phyloP scores from a whole-genome alignment of 2,113 vertebrate species.

The Crocuta crocuta region DNA sequence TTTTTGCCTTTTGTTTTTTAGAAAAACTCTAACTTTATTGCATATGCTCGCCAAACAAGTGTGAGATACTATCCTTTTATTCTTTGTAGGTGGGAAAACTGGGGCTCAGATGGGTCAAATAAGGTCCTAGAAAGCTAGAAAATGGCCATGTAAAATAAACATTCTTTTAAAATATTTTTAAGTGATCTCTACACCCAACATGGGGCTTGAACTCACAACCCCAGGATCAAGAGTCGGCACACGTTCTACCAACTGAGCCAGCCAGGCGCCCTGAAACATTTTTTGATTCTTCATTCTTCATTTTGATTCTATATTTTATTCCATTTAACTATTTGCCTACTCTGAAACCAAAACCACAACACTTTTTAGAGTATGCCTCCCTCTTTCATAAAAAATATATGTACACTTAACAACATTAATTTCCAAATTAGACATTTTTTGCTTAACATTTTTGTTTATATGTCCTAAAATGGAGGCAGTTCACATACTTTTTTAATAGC shows the following conservation, averaged over 20 bases:
- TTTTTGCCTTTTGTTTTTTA: not conserved
- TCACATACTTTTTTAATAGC: constrained; percentile 11
- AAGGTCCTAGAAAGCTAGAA: not conserved
- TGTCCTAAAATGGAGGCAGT: not conserved
- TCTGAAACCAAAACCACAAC: not conserved
- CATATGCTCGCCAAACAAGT: not conserved
- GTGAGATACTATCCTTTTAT: not conserved
- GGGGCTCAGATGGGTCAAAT: not conserved
- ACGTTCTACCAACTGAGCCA: not conserved
- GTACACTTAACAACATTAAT: not conserved
- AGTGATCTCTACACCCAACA: not conserved
- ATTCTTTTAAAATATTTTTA: not conserved
- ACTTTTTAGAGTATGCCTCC: not conserved
- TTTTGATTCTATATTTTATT: not conserved
- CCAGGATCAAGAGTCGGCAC: not conserved
- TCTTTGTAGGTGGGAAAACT: not conserved
- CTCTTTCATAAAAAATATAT: not conserved
- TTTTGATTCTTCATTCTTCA: not conserved
- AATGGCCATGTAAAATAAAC: not conserved
- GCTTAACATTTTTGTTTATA: not conserved
- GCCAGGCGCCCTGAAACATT: not conserved
- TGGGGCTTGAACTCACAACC: not conserved
- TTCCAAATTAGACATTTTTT: not conserved
- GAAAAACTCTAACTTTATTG: not conserved
- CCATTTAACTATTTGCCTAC: not conserved